Percentiles rank a stretch among this genome's conserved stretches.
phyloP scores from a whole-genome alignment of 2,797 vertebrate species.

The Macrochelys suwanniensis region DNA sequence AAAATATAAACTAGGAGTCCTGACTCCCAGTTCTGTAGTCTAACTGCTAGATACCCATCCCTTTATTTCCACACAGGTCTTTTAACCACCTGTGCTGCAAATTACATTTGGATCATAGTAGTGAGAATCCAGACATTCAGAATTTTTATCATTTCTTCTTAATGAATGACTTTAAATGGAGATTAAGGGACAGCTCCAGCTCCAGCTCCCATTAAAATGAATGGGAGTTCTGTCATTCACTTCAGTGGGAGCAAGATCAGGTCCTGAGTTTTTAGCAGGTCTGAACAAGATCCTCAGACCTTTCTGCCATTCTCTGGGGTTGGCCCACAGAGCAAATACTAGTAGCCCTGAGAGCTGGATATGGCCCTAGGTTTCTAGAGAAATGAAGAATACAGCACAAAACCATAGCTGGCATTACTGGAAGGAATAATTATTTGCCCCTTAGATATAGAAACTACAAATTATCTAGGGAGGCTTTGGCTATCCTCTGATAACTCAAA shows the following conservation, averaged over 20 bases:
- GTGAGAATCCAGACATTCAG: neutral
- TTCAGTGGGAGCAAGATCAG: neutral
- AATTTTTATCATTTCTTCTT: neutral
- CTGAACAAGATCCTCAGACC: neutral
- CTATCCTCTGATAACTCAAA: neutral
- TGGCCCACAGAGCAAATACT: neutral
- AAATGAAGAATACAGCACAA: neutral
- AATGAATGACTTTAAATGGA: neutral
- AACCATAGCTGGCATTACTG: neutral
- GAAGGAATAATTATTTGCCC: neutral
- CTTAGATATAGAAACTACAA: neutral
- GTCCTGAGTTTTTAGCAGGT: neutral
- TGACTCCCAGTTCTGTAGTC: neutral
- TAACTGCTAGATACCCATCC: neutral
- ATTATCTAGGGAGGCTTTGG: neutral
- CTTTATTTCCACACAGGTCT: neutral
- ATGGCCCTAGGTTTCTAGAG: neutral
- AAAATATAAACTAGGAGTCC: neutral
- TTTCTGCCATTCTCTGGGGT: neutral
- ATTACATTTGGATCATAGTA: neutral
- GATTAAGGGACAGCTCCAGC: neutral
- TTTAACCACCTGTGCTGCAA: neutral
- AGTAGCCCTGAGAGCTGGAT: neutral
- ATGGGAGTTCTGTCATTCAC: neutral
- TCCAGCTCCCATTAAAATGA: neutral